Percentiles rank a stretch among this genome's conserved stretches.
Conservation (phyloP, 2,113 vertebrate species). For the Rhinolophus ferrumequinum region DNA sequence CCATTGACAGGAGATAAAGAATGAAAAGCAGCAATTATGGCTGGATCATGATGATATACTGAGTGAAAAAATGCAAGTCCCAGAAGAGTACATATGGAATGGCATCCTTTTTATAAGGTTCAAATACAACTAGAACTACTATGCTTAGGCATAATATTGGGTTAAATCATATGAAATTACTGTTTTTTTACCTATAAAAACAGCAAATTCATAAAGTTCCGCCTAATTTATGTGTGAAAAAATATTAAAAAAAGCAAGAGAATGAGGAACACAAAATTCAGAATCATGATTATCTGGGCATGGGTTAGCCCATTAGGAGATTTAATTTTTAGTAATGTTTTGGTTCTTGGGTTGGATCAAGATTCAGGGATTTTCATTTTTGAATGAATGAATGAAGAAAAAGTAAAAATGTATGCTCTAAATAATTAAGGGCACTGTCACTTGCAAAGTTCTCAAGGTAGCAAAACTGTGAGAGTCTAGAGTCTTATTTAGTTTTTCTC, state of each 20-base stretch:
- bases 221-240: neutral
- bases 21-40: neutral
- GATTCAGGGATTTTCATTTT: neutral
- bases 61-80: conserved; percentile 1
- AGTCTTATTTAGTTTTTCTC: neutral
- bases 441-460: conserved; percentile 15
- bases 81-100: neutral
- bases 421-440: neutral
- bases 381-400: conserved; percentile 14
- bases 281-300: neutral
- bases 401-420: neutral
- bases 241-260: neutral
- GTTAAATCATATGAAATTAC: neutral
- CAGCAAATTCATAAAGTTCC: neutral
- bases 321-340: conserved; percentile 10
- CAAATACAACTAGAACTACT: neutral
- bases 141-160: neutral
- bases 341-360: neutral
- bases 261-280: neutral
- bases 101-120: neutral
- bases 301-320: neutral
- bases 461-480: neutral
- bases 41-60: neutral
- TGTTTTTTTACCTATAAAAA: neutral
- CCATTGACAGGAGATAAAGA: neutral